These are phyloP conservation scores for Dusona sp. DNA, from an alignment of 2,888 invertebrate genomes.

Conservation along the genomic window DNA sequence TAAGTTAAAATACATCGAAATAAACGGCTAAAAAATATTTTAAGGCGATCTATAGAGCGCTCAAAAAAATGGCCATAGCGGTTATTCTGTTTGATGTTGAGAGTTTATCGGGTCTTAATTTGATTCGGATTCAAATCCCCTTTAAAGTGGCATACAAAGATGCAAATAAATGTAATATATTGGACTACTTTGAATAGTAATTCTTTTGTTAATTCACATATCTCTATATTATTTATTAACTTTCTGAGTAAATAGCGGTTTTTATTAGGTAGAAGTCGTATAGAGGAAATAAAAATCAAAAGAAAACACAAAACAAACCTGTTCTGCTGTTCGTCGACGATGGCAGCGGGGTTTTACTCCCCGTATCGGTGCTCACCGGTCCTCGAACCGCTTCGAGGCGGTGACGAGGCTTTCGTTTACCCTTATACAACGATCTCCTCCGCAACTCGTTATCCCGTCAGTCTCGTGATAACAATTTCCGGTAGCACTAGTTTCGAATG, in stretches of 20 bases:
- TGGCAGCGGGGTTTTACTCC: conserved; percentile 82
- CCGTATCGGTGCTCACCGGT: conserved; percentile 83
- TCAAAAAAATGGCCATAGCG: too few relatives aligned
- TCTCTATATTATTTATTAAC: not conserved
- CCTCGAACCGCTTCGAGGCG: conserved; percentile 79
- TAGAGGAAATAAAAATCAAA: conserved; percentile 7
- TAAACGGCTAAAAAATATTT: too few relatives aligned
- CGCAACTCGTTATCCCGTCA: conserved; percentile 56
- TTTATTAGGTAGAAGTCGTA: not conserved
- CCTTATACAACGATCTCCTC: conserved; percentile 54
- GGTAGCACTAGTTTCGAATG: conserved; percentile 62
- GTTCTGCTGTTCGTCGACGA: conserved; percentile 84
- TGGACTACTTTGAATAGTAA: too few relatives aligned
- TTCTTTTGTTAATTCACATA: too few relatives aligned
- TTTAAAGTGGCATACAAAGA: too few relatives aligned
- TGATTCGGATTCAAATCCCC: too few relatives aligned
- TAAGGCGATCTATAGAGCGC: too few relatives aligned
- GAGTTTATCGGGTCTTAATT: too few relatives aligned
- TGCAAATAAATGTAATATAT: too few relatives aligned
- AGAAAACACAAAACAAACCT: conserved; percentile 75
- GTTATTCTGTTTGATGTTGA: too few relatives aligned
- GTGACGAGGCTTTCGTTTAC: conserved; percentile 73
- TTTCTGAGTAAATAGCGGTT: not conserved
- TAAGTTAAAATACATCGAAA: too few relatives aligned
- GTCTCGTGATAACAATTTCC: conserved; percentile 58